Percentiles rank a stretch among this genome's conserved stretches.
Conservation (phyloP, 2,888 invertebrate genomes). For the Teleogryllus oceanicus region DNA sequence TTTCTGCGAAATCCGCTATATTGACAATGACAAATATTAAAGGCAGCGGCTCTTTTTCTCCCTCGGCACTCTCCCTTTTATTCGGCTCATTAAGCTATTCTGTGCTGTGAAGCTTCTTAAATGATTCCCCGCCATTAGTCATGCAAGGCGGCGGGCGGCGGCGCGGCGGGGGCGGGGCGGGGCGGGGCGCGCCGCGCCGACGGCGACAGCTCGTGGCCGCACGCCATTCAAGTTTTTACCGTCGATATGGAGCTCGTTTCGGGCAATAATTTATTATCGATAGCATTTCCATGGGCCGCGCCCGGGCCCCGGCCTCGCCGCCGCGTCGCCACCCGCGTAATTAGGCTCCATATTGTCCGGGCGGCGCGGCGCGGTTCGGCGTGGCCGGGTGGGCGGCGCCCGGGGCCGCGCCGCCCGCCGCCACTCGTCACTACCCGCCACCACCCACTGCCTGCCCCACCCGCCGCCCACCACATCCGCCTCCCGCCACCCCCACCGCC, state of each 20-base stretch:
- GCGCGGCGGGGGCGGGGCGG: background rate
- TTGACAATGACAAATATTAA: background rate
- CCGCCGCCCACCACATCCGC: too few species aligned
- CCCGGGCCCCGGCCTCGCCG: background rate
- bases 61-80: background rate
- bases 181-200: background rate
- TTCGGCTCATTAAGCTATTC: conserved; percentile 10
- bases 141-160: background rate
- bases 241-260: background rate
- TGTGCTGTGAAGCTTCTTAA: background rate
- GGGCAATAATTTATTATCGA: conserved; percentile 4
- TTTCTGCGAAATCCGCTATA: background rate
- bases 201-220: conserved; percentile 9
- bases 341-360: background rate
- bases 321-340: background rate
- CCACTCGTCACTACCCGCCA: too few species aligned
- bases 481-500: too few species aligned
- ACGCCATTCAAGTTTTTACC: conserved; percentile 7
- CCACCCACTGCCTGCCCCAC: too few species aligned
- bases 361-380: background rate
- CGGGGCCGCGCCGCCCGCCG: too few species aligned
- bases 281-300: background rate
- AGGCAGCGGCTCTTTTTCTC: background rate
- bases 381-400: too few species aligned
- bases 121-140: background rate